Evolutionary conservation across 1,140 invertebrate species (phyloP), one percentile per base, ranked within the genome.

Genomic region (Drosophila arizonae): DNA sequence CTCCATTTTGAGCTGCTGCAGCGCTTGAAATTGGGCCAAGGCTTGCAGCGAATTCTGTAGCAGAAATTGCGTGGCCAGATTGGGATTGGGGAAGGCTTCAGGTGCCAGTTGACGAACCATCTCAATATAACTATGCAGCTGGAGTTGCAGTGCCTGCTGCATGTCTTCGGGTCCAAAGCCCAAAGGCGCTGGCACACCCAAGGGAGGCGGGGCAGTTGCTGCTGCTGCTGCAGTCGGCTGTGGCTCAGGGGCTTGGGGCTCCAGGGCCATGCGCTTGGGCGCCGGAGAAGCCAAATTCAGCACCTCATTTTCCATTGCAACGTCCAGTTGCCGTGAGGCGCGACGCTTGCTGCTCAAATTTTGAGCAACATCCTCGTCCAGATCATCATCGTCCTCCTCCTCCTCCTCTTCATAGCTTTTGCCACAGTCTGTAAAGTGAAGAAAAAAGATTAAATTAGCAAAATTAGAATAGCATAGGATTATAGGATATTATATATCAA

Each of bases 1-100:
- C 81, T 93, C 92, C 72, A 93, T 94, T 65, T 96, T 96, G 58
- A 95, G 94, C 86, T 97, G 96, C 76, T 97, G 95, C 55, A 96
- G 92, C 60, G 95, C 96, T 76, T 96, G 95, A 41, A 96, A 93
- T 80, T 96, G 96, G 72, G 95, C 95, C 66, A 97, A 94, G 1
- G 95, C 95, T 82, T 97, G 96, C 52, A 91, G 67, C 2, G 90
- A 91, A 5, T 91, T 91, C 46, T 91, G 88, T 10, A 92, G 64
- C 36, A 92, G 72, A 46, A 91, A 89, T 61, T 91, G 90, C 1
- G 86, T 79, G 41, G 87, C 87, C 56, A 91, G 45, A 52, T 82
- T 84, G 9, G 84, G 82, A 79, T 87, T 88, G 51, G 84, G 82
- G 8, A 87, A 87, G 0, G 84, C 45, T 4, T 87, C 82, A 0